Percentiles rank a stretch among this genome's conserved stretches.
Conservation (phyloP, 2,797 vertebrate genomes). For the Enoplosus armatus region DNA sequence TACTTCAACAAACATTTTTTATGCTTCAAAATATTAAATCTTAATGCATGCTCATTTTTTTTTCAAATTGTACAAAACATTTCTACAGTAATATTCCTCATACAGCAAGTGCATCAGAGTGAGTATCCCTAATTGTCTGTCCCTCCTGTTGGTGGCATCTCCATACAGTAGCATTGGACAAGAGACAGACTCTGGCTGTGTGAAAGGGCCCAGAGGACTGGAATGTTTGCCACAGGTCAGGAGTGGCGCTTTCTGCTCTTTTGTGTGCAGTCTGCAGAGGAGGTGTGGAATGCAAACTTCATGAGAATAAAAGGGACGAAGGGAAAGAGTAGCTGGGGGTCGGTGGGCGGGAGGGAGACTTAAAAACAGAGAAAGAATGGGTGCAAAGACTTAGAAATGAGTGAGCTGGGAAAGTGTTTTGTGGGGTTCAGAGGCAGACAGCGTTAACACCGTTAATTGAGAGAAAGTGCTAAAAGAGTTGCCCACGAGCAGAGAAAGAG, state of each 20-base stretch:
- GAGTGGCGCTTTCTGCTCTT: slow-evolving; percentile 80
- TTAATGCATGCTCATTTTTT: not conserved
- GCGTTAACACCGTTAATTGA: slow-evolving; percentile 44
- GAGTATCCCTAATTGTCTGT: not conserved
- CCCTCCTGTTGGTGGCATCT: not conserved
- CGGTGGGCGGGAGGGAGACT: slow-evolving; percentile 33
- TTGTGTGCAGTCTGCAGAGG: slow-evolving; percentile 85
- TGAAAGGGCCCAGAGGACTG: slow-evolving; percentile 68
- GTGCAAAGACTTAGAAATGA: slow-evolving; percentile 46
- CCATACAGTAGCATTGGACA: slow-evolving; percentile 14
- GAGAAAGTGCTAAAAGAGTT: slow-evolving; percentile 36
- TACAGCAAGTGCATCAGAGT: not conserved
- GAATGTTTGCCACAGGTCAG: slow-evolving; percentile 86
- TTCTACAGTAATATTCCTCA: not conserved
- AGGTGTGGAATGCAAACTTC: slow-evolving; percentile 89
- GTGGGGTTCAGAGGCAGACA: slow-evolving; percentile 19
- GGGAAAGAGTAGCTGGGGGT: slow-evolving; percentile 62
- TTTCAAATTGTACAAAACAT: no score
- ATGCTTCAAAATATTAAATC: no score
- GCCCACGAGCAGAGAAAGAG: slow-evolving; percentile 12
- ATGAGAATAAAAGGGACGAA: slow-evolving; percentile 76
- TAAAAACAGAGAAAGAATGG: slow-evolving; percentile 49
- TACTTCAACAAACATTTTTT: not conserved
- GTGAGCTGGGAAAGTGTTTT: slow-evolving; percentile 38
- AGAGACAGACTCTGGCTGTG: slow-evolving; percentile 39